Conservation (phyloP, 2,888 invertebrate genomes). For the Petrolisthes manimaculis region DNA sequence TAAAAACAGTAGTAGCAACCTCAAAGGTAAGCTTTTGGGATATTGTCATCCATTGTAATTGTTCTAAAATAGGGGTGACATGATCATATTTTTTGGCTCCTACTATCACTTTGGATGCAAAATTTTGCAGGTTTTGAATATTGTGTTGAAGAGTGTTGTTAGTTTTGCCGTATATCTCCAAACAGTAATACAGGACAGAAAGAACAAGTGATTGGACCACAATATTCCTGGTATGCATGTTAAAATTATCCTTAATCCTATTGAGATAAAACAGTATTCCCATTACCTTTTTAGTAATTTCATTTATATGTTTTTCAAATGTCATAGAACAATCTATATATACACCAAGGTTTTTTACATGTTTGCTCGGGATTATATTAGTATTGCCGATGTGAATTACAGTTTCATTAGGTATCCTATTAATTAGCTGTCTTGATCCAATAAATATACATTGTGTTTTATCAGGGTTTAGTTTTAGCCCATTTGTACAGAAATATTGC, state of each 20-base stretch:
- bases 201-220: background rate
- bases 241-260: background rate
- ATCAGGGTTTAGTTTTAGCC: background rate
- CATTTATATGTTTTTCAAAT: background rate
- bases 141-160: background rate
- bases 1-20: too few relatives aligned
- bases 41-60: background rate
- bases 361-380: background rate
- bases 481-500: background rate
- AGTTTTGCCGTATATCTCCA: background rate
- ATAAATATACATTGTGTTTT: too few relatives aligned
- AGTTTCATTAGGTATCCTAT: background rate
- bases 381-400: background rate
- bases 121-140: background rate
- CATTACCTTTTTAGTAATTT: background rate
- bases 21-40: too few relatives aligned
- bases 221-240: background rate
- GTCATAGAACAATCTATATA: background rate
- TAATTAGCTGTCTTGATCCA: too few relatives aligned
- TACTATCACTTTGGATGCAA: background rate
- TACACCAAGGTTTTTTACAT: background rate
- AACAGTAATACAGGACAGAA: background rate
- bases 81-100: background rate
- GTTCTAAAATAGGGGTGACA: background rate
- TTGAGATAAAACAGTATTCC: background rate